These are phyloP conservation scores for Rhodophaea formosa DNA, from an alignment of 2,888 invertebrate genomes.

Conservation along the genomic window DNA sequence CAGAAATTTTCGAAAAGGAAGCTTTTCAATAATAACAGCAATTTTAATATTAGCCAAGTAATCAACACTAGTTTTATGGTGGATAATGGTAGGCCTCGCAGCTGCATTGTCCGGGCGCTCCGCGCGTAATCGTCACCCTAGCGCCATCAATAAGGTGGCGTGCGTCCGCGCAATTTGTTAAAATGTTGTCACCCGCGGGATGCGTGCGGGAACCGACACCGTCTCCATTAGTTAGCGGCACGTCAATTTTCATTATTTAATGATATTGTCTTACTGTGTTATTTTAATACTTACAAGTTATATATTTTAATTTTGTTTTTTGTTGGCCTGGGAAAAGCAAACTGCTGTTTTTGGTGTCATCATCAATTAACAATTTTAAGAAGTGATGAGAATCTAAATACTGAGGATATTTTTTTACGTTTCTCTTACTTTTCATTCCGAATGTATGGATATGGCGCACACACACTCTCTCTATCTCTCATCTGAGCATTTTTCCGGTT, in stretches of 20 bases:
- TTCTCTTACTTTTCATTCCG: no score
- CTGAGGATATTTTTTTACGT: no score
- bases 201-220: constrained; percentile 18
- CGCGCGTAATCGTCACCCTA: constrained; percentile 30
- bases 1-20: background rate
- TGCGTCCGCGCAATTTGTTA: constrained; percentile 42
- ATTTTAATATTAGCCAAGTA: constrained; percentile 8
- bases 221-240: constrained; percentile 17
- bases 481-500: no score
- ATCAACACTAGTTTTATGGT: constrained; percentile 7
- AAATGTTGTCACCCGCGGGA: constrained; percentile 31
- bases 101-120: background rate
- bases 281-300: background rate
- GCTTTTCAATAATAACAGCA: background rate
- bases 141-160: constrained; percentile 28
- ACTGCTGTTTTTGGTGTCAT: no score
- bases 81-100: constrained; percentile 1
- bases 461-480: no score
- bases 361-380: no score
- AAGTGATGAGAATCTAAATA: no score
- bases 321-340: background rate
- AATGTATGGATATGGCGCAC: no score
- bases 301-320: background rate
- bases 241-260: constrained; percentile 15
- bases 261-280: constrained; percentile 12